Evolutionary conservation across 2,797 vertebrate species (phyloP), one percentile per base, ranked within the genome.

Genomic region (Graptemys geographica): DNA sequence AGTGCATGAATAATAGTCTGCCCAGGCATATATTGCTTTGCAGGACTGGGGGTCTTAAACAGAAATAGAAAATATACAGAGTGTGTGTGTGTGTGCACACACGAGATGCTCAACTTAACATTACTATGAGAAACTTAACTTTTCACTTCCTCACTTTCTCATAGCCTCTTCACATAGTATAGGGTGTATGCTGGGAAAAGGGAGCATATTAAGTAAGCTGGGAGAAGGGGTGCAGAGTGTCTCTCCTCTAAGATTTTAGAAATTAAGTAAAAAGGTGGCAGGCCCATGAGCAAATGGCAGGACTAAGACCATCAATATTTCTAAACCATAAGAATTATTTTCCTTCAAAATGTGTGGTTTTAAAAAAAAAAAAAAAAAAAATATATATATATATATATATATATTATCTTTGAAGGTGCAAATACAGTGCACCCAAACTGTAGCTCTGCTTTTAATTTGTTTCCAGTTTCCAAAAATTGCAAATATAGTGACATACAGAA

Each of bases 121-220:
- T 41, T 41, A 79, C 80, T 94, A 92, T 79, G 69, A 95, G 44
- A 96, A 87, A 37, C 41, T 89, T 93, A 28, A 52, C 92, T 93
- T 96, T 95, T 96, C 83, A 92, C 86, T 96, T 96, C 93, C 90
- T 94, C 84, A 86, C 41, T 44, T 97, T 93, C 89, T 23, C 41
- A 92, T 93, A 93, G 84, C 8, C 65, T 96, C 87, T 90, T 87
- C 69, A 79, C 87, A 80, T 52, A 93, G 53, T 18, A 3, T 78
- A 41, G 51, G 52, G 80, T 93, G 65, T 5, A 3, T 4, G 15
- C 37, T 91, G 62, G 65, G 78, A 78, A 81, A 90, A 72, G 53
- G 83, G 81, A 41, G 92, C 74, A 84, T 33, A 27, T 27, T 47
- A 47, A 79, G 57, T 23, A 89, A 25, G 49, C 33, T 11, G 72